Evolutionary conservation across 2,797 vertebrate species (phyloP).

Genomic region (Tenualosa ilisha): DNA sequence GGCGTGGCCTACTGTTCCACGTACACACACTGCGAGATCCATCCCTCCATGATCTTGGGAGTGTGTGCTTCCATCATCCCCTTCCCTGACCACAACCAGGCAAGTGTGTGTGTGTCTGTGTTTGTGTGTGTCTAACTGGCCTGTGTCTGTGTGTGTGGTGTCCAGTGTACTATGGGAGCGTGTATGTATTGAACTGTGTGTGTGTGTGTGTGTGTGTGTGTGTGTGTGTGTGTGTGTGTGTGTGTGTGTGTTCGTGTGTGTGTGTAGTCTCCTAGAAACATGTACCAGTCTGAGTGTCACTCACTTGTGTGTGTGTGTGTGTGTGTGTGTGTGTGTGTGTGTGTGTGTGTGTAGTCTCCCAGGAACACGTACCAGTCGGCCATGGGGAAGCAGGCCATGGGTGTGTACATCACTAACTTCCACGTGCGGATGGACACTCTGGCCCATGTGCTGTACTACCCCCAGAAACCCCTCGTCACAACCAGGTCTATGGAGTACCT

Average conservation of each 20-base stretch:
- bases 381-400: slow-evolving; percentile 99
- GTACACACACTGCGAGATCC: slow-evolving; percentile 97
- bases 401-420: slow-evolving; percentile 99
- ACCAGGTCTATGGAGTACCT: slow-evolving; percentile 98
- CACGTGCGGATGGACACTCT: slow-evolving; percentile 98
- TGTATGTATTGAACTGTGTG: slow-evolving; percentile 74
- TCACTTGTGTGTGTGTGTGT: neutral
- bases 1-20: slow-evolving; percentile 98
- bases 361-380: slow-evolving; percentile 99
- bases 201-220: slow-evolving; percentile 4
- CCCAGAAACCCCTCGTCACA: slow-evolving; percentile 96
- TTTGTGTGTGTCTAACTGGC: no score
- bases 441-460: slow-evolving; percentile 96
- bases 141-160: slow-evolving; percentile 80
- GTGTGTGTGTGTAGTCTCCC: slow-evolving; percentile 80
- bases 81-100: slow-evolving; percentile 98
- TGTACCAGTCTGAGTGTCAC: slow-evolving; percentile 91
- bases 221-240: slow-evolving; percentile 81
- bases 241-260: neutral
- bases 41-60: slow-evolving; percentile 98
- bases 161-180: no score
- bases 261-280: slow-evolving; percentile 94
- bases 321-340: slow-evolving; percentile 11
- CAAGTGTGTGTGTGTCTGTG: slow-evolving; percentile 84
- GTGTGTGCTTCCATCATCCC: slow-evolving; percentile 98